A percentile compares a stretch with the other conserved stretches of the same genome.
phyloP scores from a whole-genome alignment of 2,113 vertebrate genomes.

The Pseudopipra pipra region DNA sequence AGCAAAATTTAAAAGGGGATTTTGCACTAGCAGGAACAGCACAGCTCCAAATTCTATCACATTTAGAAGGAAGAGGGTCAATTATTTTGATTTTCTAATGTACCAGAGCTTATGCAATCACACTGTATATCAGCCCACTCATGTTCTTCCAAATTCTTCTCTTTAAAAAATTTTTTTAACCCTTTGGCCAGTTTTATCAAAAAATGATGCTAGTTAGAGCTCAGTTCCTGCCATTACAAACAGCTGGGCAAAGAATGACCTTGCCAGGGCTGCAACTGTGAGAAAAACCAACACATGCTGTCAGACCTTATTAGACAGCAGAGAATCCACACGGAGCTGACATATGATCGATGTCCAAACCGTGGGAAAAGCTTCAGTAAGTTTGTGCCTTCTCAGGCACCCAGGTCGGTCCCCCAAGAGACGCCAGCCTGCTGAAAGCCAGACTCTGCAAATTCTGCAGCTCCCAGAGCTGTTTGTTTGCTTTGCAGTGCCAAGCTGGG shows the following conservation, averaged over 20 bases:
- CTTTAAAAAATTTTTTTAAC: background rate
- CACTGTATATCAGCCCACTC: background rate
- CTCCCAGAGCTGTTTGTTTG: background rate
- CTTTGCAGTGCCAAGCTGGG: background rate
- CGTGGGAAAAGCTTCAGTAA: slow-evolving; percentile 43
- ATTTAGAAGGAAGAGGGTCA: background rate
- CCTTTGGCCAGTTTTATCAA: background rate
- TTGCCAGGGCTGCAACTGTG: background rate
- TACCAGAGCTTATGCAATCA: background rate
- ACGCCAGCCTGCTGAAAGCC: background rate
- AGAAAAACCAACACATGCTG: background rate
- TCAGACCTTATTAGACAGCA: background rate
- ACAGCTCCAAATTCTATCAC: background rate
- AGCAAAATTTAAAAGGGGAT: background rate
- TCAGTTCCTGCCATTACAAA: background rate
- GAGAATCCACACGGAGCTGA: background rate
- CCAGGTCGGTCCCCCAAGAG: background rate
- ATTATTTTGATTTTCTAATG: slow-evolving; percentile 11
- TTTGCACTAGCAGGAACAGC: background rate
- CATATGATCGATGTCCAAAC: background rate
- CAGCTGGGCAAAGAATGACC: background rate
- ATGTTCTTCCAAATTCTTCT: background rate
- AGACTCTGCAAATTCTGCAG: background rate
- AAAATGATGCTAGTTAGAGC: background rate
- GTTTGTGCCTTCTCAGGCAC: background rate